Evolutionary conservation across 2,797 vertebrate genomes (phyloP).

Genomic region (Acipenser transmontanus): DNA sequence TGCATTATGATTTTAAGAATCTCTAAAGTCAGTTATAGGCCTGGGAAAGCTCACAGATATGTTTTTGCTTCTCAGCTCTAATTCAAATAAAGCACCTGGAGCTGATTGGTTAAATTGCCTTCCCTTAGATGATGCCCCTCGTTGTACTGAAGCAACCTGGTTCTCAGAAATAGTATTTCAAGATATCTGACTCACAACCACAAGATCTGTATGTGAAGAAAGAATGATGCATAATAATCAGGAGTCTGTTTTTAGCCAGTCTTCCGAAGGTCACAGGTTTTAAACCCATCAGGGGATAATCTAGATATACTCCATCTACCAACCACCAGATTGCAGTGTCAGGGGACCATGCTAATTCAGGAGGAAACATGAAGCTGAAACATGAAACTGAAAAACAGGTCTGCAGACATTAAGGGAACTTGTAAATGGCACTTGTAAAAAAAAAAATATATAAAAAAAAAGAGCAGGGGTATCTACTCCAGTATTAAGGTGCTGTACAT

Average conservation of each 20-base stretch:
- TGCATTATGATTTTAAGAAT: too few relatives aligned
- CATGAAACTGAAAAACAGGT: too few relatives aligned
- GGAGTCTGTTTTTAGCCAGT: constrained; percentile 15
- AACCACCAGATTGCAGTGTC: constrained; percentile 2
- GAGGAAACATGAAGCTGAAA: not conserved
- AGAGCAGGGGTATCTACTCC: too few relatives aligned
- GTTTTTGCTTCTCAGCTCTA: constrained; percentile 9
- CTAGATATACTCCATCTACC: constrained; percentile 13
- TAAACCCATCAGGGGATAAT: constrained; percentile 19
- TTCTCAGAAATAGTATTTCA: constrained; percentile 6
- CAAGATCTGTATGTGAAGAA: constrained; percentile 19
- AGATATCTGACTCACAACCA: constrained; percentile 8
- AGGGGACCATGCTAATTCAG: not conserved
- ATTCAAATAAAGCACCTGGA: constrained; percentile 21
- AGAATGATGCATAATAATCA: constrained; percentile 20
- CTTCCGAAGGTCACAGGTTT: constrained; percentile 23
- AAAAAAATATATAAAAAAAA: too few relatives aligned
- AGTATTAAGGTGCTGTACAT: too few relatives aligned
- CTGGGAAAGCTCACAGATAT: not conserved
- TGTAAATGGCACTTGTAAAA: too few relatives aligned
- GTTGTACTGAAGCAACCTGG: constrained; percentile 24
- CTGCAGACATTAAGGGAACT: too few relatives aligned
- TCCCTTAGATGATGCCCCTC: constrained; percentile 9
- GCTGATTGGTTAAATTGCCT: constrained; percentile 14
- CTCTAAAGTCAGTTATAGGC: too few relatives aligned